These are phyloP conservation scores for Engraulis encrasicolus DNA, from an alignment of 2,113 vertebrate species.

Conservation along the genomic window DNA sequence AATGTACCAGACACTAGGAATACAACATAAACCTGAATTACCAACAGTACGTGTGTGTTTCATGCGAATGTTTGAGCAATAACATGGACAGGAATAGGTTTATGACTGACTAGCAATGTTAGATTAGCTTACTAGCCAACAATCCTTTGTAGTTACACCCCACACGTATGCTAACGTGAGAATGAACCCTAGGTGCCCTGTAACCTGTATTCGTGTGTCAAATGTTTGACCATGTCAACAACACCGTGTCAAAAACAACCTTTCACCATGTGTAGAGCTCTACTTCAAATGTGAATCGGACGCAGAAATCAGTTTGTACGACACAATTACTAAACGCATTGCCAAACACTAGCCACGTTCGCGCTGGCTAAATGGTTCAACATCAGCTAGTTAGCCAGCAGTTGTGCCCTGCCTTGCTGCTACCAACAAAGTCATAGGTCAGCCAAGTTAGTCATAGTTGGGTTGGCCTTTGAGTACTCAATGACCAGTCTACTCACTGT, in stretches of 20 bases:
- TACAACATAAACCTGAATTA: no score
- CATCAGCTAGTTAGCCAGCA: not conserved
- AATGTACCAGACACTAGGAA: not conserved
- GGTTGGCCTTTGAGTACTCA: not conserved
- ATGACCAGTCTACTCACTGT: not conserved
- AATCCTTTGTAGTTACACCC: conserved; percentile 12
- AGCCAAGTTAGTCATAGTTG: not conserved
- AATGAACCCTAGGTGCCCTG: not conserved
- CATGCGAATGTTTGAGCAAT: not conserved
- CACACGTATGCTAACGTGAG: not conserved
- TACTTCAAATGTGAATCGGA: not conserved
- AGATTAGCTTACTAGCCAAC: conserved; percentile 5
- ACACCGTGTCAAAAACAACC: not conserved
- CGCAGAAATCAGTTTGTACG: not conserved
- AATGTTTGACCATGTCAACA: not conserved
- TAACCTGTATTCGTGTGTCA: not conserved
- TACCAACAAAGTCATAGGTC: not conserved
- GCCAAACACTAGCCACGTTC: not conserved
- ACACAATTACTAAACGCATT: not conserved
- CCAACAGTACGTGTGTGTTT: no score
- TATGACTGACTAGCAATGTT: not conserved
- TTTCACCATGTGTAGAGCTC: no score
- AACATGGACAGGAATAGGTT: not conserved
- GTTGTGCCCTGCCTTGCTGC: not conserved
- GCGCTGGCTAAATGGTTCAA: not conserved